phyloP scores from a whole-genome alignment of 1,140 invertebrate genomes.

The Procambarus virginalis region DNA sequence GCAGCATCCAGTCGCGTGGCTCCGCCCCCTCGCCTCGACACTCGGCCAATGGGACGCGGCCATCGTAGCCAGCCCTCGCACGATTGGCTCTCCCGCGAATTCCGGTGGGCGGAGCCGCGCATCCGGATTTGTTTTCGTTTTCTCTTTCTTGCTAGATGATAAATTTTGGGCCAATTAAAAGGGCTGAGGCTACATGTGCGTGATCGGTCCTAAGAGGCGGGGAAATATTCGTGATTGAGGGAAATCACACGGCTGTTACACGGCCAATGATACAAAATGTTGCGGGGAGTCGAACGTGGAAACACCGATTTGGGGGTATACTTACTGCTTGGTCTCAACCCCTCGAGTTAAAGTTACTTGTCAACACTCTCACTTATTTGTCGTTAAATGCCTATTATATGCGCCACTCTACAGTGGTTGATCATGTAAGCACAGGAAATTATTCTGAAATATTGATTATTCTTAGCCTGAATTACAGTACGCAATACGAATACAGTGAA shows the following conservation, averaged over 20 bases:
- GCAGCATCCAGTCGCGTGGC: conserved; percentile 9
- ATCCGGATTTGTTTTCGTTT: conserved; percentile 14
- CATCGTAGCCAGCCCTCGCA: background rate
- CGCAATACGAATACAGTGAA: too few species aligned
- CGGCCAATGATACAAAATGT: background rate
- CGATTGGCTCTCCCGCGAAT: conserved; percentile 9
- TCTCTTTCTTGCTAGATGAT: background rate
- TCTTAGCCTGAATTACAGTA: too few species aligned
- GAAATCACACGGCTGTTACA: background rate
- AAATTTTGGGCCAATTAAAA: background rate
- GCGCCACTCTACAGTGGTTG: too few species aligned
- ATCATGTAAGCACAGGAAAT: too few species aligned
- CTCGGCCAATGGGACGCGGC: background rate
- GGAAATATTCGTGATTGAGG: too few species aligned
- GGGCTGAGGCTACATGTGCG: background rate
- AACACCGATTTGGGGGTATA: background rate
- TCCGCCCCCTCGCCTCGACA: background rate
- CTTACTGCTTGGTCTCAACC: too few species aligned
- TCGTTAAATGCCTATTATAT: too few species aligned
- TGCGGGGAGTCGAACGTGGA: background rate
- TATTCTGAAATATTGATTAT: too few species aligned
- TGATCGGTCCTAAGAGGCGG: background rate
- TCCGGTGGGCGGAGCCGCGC: conserved; percentile 18
- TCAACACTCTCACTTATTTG: too few species aligned
- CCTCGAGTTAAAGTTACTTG: too few species aligned